Percentiles rank a stretch among this genome's conserved stretches.
phyloP scores from a whole-genome alignment of 1,140 invertebrate species.

The Pantala flavescens region DNA sequence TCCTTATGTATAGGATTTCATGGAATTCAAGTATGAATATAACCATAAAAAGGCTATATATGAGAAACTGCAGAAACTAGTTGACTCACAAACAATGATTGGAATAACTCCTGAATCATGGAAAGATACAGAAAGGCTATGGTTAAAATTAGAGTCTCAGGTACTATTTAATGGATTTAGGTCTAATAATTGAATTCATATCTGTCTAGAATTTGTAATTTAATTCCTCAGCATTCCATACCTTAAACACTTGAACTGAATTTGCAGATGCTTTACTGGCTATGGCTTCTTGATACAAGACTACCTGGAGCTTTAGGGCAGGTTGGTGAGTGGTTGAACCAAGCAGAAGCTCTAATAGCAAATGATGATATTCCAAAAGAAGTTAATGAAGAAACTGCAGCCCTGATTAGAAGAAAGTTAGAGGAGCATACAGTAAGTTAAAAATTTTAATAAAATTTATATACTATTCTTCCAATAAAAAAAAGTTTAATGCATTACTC shows the following conservation, averaged over 20 bases:
- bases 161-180: slow-evolving; percentile 25
- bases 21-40: slow-evolving; percentile 55
- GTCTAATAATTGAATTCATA: too few relatives aligned
- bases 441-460: too few relatives aligned
- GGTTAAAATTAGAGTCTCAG: slow-evolving; percentile 59
- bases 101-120: slow-evolving; percentile 70
- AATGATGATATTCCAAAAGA: slow-evolving; percentile 63
- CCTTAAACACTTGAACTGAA: not conserved
- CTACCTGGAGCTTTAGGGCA: slow-evolving; percentile 72
- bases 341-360: slow-evolving; percentile 70
- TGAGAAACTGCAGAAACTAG: slow-evolving; percentile 58
- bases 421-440: slow-evolving; percentile 66
- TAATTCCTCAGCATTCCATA: not conserved
- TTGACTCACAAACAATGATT: slow-evolving; percentile 64
- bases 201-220: too few relatives aligned
- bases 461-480: too few relatives aligned
- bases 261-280: slow-evolving; percentile 64
- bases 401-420: slow-evolving; percentile 72
- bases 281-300: slow-evolving; percentile 70
- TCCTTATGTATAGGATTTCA: slow-evolving; percentile 51
- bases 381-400: slow-evolving; percentile 77
- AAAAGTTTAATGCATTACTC: slow-evolving; percentile 12
- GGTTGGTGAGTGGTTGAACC: slow-evolving; percentile 80
- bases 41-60: slow-evolving; percentile 55
- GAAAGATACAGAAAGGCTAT: slow-evolving; percentile 61